Conservation (phyloP, 2,113 vertebrate genomes). For the Felis chaus region DNA sequence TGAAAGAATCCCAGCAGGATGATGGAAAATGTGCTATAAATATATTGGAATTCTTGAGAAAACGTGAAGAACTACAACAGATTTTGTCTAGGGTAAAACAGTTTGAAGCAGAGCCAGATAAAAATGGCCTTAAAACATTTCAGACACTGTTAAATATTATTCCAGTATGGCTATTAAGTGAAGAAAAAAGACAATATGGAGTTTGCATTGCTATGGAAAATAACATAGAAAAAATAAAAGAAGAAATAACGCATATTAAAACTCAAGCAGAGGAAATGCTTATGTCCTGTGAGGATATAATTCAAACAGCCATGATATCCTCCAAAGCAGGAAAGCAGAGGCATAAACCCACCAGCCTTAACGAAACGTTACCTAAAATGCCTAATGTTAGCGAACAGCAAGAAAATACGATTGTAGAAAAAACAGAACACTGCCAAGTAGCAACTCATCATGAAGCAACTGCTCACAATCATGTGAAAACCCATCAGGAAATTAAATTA, state of each 20-base stretch:
- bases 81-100: slow-evolving; percentile 87
- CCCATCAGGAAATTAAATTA: slow-evolving; percentile 76
- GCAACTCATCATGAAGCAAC: slow-evolving; percentile 72
- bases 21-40: slow-evolving; percentile 77
- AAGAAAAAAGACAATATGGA: slow-evolving; percentile 84
- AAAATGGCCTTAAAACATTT: slow-evolving; percentile 81
- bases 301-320: slow-evolving; percentile 83
- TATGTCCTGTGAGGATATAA: slow-evolving; percentile 79
- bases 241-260: slow-evolving; percentile 84
- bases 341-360: slow-evolving; percentile 62
- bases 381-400: slow-evolving; percentile 82
- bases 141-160: slow-evolving; percentile 84
- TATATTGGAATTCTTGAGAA: slow-evolving; percentile 83
- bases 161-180: slow-evolving; percentile 85
- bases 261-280: slow-evolving; percentile 82
- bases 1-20: slow-evolving; percentile 68
- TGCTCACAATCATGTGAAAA: slow-evolving; percentile 6
- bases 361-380: slow-evolving; percentile 77
- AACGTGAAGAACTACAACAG: slow-evolving; percentile 84
- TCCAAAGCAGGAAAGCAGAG: slow-evolving; percentile 81
- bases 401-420: slow-evolving; percentile 74
- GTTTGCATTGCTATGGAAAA: slow-evolving; percentile 73
- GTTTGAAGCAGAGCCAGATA: slow-evolving; percentile 83
- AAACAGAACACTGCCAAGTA: slow-evolving; percentile 43
- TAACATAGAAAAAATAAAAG: slow-evolving; percentile 82